Conservation (phyloP, 1,140 invertebrate species). For the Sipha flava region DNA sequence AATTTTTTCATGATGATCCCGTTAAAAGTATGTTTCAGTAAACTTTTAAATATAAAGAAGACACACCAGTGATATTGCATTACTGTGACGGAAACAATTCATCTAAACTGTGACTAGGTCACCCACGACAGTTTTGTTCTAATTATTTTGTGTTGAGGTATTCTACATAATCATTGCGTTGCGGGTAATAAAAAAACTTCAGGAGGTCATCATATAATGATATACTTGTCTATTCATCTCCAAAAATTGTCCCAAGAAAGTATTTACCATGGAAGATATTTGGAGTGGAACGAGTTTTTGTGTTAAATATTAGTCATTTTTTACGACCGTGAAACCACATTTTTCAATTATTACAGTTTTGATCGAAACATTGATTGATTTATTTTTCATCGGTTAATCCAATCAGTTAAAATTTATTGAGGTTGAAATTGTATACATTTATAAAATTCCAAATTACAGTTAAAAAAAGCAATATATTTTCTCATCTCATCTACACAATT, state of each 20-base stretch:
- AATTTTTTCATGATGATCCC: not conserved
- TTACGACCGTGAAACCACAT: not conserved
- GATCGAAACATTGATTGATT: no score
- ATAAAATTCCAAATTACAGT: no score
- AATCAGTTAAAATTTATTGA: no score
- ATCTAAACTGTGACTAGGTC: conserved; percentile 16
- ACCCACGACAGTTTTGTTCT: conserved; percentile 29
- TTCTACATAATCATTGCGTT: not conserved
- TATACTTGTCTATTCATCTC: not conserved
- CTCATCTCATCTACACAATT: no score
- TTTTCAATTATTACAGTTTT: no score
- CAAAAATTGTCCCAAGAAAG: not conserved
- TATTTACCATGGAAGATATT: not conserved
- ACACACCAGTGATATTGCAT: not conserved
- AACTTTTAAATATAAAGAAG: not conserved
- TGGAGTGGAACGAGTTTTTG: not conserved
- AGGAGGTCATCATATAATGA: not conserved
- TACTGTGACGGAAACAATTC: conserved; percentile 17
- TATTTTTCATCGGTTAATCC: no score
- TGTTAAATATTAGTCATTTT: not conserved
- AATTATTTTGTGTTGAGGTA: not conserved
- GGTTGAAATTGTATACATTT: no score
- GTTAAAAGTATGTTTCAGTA: not conserved
- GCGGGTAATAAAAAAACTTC: not conserved
- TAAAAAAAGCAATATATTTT: no score